These are phyloP conservation scores for Alosa sapidissima DNA, from an alignment of 2,797 vertebrate genomes.

Conservation along the genomic window DNA sequence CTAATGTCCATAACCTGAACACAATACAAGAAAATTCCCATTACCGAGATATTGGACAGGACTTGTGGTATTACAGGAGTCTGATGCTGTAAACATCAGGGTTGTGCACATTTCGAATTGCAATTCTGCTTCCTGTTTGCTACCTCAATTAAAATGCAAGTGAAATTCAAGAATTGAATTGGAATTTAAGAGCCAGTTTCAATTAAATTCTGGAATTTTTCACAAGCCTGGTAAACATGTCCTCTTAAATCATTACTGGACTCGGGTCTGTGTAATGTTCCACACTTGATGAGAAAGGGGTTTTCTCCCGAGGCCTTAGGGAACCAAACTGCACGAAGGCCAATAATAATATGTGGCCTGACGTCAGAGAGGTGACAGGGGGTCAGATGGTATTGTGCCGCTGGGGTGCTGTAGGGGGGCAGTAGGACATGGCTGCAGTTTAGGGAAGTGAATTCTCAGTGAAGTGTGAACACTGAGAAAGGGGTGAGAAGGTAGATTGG, in stretches of 20 bases:
- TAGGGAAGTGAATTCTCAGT: slow-evolving; percentile 38
- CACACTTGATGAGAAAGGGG: not conserved
- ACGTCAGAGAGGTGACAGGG: not conserved
- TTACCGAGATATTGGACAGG: not conserved
- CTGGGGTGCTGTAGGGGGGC: not conserved
- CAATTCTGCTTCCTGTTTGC: too few relatives aligned
- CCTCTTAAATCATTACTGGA: not conserved
- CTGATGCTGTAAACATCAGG: not conserved
- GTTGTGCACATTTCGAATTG: too few relatives aligned
- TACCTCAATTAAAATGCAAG: too few relatives aligned
- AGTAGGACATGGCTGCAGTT: slow-evolving; percentile 38
- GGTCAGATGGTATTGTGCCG: slow-evolving; percentile 4
- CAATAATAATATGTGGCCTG: not conserved
- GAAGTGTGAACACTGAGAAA: slow-evolving; percentile 45
- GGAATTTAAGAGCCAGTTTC: too few relatives aligned
- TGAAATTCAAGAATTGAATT: too few relatives aligned
- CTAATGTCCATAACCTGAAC: too few relatives aligned
- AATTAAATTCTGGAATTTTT: too few relatives aligned
- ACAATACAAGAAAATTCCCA: not conserved
- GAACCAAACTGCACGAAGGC: not conserved
- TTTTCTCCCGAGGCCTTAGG: not conserved
- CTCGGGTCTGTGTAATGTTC: not conserved
- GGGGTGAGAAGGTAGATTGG: slow-evolving; percentile 53
- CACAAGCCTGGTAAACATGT: not conserved
- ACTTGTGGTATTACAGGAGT: not conserved